phyloP scores from a whole-genome alignment of 2,797 vertebrate species.

The Lates japonicus region DNA sequence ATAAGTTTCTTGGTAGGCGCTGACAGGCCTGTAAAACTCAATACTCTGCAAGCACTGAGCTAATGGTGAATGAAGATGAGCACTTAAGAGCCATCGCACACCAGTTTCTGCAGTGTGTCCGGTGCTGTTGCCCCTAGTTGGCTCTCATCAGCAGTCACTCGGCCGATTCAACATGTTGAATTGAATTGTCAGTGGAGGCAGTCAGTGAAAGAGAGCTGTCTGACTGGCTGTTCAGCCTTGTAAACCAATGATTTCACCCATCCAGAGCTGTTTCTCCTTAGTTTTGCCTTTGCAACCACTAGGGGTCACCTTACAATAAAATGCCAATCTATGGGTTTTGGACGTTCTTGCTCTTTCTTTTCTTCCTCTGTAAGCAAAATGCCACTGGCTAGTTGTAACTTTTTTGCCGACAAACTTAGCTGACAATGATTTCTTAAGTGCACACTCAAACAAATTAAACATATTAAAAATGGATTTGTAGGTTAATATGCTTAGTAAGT shows the following conservation, averaged over 20 bases:
- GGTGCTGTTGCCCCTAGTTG: constrained; percentile 7
- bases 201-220: constrained; percentile 37
- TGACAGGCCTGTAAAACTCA: constrained; percentile 13
- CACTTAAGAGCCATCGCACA: constrained; percentile 17
- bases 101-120: constrained; percentile 5
- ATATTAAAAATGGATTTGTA: neutral
- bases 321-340: neutral
- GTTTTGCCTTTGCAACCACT: constrained; percentile 2
- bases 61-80: constrained; percentile 46
- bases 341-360: neutral
- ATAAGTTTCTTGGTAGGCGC: constrained; percentile 30
- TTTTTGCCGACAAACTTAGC: neutral
- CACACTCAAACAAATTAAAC: neutral
- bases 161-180: constrained; percentile 37
- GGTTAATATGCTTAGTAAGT: constrained; percentile 5
- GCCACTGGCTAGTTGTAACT: constrained; percentile 5
- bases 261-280: constrained; percentile 19
- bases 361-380: constrained; percentile 6
- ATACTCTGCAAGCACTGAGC: constrained; percentile 8
- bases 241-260: constrained; percentile 33
- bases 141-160: constrained; percentile 36
- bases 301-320: neutral
- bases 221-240: constrained; percentile 14
- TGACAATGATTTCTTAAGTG: neutral
- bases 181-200: constrained; percentile 39